Percentiles rank a stretch among this genome's conserved stretches.
Evolutionary conservation across 2,797 vertebrate genomes (phyloP).

Genomic region (Gallinago stenura): DNA sequence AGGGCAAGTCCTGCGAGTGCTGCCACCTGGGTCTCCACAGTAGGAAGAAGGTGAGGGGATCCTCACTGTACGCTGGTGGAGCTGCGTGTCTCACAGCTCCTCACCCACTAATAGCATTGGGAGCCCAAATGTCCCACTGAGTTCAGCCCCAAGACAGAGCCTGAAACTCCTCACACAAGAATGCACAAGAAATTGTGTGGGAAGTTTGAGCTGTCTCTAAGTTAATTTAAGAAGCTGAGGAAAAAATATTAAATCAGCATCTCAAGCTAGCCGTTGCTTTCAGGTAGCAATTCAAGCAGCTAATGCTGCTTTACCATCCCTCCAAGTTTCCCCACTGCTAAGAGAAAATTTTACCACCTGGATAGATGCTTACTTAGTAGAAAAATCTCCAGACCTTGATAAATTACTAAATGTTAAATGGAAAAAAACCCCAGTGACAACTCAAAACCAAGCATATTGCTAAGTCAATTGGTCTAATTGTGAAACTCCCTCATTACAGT

Average conservation of each 20-base stretch:
- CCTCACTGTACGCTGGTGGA: fast-evolving
- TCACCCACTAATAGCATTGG: fast-evolving
- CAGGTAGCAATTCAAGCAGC: constrained; percentile 24
- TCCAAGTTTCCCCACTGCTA: background rate
- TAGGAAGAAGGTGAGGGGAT: background rate
- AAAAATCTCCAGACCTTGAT: background rate
- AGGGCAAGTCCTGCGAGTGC: background rate
- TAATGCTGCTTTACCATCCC: background rate
- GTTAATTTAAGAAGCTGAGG: background rate
- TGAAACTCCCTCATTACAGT: background rate
- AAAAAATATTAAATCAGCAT: background rate
- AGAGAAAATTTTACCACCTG: background rate
- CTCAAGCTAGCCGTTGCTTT: constrained; percentile 8
- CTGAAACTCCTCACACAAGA: background rate
- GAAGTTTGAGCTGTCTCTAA: background rate
- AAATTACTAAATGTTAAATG: constrained; percentile 4
- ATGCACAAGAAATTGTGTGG: fast-evolving
- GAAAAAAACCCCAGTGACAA: background rate
- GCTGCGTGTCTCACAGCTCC: fast-evolving
- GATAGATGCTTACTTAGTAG: background rate
- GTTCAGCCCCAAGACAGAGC: background rate
- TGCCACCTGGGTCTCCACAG: background rate
- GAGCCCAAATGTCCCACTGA: background rate
- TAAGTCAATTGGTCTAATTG: background rate
- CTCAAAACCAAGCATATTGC: background rate